Evolutionary conservation across 2,888 invertebrate genomes (phyloP).

Genomic region (Polylopha cassiicola): DNA sequence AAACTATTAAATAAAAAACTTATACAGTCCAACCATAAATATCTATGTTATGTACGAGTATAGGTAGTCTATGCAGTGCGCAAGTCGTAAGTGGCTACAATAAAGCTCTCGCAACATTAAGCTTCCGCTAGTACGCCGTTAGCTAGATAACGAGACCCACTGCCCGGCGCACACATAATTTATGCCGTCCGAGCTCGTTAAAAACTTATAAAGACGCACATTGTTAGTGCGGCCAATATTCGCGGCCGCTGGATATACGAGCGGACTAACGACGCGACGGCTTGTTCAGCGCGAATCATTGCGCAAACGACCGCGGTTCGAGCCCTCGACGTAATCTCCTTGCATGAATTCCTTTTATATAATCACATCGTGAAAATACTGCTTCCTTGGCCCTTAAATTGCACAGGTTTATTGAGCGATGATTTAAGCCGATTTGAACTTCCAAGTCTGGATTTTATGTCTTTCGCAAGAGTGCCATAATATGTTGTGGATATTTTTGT

Average conservation of each 20-base stretch:
- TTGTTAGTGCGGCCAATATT: slow-evolving; percentile 76
- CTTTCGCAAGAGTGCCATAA: too few relatives aligned
- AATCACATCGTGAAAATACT: too few relatives aligned
- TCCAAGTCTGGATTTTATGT: too few relatives aligned
- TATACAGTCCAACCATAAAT: too few relatives aligned
- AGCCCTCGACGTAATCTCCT: too few relatives aligned
- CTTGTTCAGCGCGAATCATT: slow-evolving; percentile 40
- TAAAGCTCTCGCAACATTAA: slow-evolving; percentile 76
- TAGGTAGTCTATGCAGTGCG: slow-evolving; percentile 39
- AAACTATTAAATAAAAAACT: too few relatives aligned
- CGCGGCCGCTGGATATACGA: slow-evolving; percentile 67
- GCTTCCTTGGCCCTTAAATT: too few relatives aligned
- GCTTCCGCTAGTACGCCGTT: slow-evolving; percentile 73
- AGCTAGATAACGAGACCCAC: slow-evolving; percentile 75
- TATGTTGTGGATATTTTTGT: too few relatives aligned
- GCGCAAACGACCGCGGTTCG: slow-evolving; percentile 37
- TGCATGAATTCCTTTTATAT: too few relatives aligned
- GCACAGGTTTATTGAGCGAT: too few relatives aligned
- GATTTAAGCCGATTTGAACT: too few relatives aligned
- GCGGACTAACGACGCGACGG: slow-evolving; percentile 60
- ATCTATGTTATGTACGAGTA: slow-evolving; percentile 10
- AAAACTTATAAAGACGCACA: slow-evolving; percentile 78
- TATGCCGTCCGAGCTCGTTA: slow-evolving; percentile 77
- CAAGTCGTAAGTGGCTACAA: slow-evolving; percentile 70
- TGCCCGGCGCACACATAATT: slow-evolving; percentile 73